These are phyloP conservation scores for Onychomys leucogaster DNA, from an alignment of 2,797 vertebrate genomes.

Conservation along the genomic window DNA sequence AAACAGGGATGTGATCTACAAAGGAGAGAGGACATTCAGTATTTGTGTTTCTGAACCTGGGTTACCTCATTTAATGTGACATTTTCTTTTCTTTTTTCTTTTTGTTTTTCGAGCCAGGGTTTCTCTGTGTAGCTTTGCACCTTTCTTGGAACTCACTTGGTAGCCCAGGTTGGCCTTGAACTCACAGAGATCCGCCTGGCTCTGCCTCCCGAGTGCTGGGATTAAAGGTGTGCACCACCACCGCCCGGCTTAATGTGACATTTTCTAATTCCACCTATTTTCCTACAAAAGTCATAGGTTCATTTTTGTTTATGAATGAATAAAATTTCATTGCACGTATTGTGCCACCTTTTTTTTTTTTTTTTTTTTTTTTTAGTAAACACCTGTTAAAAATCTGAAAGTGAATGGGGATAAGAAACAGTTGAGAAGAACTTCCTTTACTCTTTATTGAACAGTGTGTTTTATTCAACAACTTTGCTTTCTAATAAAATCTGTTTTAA, in stretches of 20 bases:
- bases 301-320: not conserved
- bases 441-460: not conserved
- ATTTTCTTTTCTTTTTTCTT: too few relatives aligned
- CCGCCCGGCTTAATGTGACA: not conserved
- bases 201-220: too few relatives aligned
- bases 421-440: not conserved
- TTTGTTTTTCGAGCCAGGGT: too few relatives aligned
- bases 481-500: not conserved
- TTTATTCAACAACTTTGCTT: not conserved
- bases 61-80: not conserved
- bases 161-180: too few relatives aligned
- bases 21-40: not conserved
- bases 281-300: not conserved
- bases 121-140: too few relatives aligned
- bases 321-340: not conserved
- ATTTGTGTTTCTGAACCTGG: not conserved
- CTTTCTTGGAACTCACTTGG: too few relatives aligned
- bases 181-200: too few relatives aligned
- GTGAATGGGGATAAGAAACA: not conserved
- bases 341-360: not conserved
- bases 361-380: not conserved
- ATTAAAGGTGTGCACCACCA: too few relatives aligned
- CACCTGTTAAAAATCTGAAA: not conserved
- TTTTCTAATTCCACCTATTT: not conserved
- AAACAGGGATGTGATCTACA: not conserved